Evolutionary conservation across 2,113 vertebrate species (phyloP).

Genomic region (Calonectris borealis): DNA sequence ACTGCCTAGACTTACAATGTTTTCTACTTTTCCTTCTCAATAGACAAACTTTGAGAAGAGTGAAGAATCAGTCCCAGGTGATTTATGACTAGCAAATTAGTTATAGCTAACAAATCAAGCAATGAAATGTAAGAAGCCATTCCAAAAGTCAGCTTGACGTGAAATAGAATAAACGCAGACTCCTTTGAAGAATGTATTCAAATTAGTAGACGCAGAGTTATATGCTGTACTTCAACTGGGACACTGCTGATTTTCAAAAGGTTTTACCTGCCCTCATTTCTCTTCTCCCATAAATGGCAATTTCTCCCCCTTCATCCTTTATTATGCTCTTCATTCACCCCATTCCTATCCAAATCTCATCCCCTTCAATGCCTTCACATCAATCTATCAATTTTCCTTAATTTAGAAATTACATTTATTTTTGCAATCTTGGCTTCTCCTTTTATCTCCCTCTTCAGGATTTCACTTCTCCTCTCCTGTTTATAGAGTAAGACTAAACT

Average conservation of each 20-base stretch:
- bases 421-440: not conserved
- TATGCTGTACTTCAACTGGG: not conserved
- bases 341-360: not conserved
- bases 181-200: not conserved
- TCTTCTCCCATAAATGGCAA: not conserved
- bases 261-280: not conserved
- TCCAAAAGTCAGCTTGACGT: not conserved
- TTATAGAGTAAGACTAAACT: not conserved
- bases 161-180: not conserved
- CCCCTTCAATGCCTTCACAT: not conserved
- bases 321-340: not conserved
- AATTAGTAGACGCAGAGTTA: not conserved
- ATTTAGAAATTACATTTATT: not conserved
- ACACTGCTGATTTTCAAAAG: not conserved
- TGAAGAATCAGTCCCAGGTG: not conserved
- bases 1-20: not conserved
- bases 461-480: not conserved
- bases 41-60: not conserved
- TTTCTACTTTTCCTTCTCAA: not conserved
- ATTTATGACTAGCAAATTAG: not conserved
- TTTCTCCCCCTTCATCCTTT: not conserved
- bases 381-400: not conserved
- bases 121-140: not conserved
- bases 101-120: not conserved
- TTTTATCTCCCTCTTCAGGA: not conserved